Percentiles rank a stretch among this genome's conserved stretches.
Conservation (phyloP, 2,888 invertebrate species). For the Trichogramma dendrolimi region DNA sequence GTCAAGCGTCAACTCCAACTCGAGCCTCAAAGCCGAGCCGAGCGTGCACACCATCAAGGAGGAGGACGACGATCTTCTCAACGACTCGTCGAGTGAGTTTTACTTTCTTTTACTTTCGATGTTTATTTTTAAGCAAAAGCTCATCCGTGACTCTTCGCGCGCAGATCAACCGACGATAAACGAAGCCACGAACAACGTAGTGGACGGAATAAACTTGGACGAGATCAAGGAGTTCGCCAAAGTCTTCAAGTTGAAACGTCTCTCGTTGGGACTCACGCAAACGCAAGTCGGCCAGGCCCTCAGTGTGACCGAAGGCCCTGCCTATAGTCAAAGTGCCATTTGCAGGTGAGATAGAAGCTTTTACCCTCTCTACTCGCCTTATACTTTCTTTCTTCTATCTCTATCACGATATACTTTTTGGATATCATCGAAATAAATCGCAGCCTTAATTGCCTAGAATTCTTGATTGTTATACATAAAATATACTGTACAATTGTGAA, state of each 20-base stretch:
- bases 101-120: background rate
- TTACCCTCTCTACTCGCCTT: background rate
- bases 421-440: too few relatives aligned
- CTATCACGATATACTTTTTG: too few relatives aligned
- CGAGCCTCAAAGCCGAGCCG: conserved; percentile 32
- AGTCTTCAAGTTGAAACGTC: conserved; percentile 88
- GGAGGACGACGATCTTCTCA: conserved; percentile 63
- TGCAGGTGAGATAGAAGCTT: conserved; percentile 75
- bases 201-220: conserved; percentile 94
- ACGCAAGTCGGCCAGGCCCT: conserved; percentile 97
- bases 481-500: too few relatives aligned
- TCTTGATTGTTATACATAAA: too few relatives aligned
- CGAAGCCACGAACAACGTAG: conserved; percentile 88
- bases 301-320: conserved; percentile 94
- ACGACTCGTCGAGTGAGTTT: conserved; percentile 81
- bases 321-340: conserved; percentile 98
- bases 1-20: conserved; percentile 47
- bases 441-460: too few relatives aligned
- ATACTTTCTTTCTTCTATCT: too few relatives aligned
- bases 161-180: conserved; percentile 88
- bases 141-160: background rate
- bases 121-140: background rate
- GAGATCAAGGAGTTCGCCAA: conserved; percentile 98
- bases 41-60: conserved; percentile 51
- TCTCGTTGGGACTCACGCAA: conserved; percentile 91